Percentiles rank a stretch among this genome's conserved stretches.
phyloP scores from a whole-genome alignment of 2,888 invertebrate species.

The Electrophaes corylata region DNA sequence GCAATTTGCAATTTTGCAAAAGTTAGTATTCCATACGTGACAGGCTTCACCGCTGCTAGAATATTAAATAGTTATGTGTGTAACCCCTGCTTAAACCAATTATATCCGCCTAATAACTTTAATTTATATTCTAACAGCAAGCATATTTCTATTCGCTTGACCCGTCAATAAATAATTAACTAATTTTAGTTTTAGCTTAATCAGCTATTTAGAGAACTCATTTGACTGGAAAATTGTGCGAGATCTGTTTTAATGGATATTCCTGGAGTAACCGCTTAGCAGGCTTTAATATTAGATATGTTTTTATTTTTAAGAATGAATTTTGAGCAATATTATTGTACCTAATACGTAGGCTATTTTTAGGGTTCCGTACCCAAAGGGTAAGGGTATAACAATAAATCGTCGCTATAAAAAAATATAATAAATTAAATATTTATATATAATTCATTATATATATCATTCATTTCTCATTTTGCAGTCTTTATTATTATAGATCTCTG shows the following conservation, averaged over 20 bases:
- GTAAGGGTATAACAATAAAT: too few relatives aligned
- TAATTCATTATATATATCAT: too few relatives aligned
- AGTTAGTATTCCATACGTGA: too few relatives aligned
- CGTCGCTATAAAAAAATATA: too few relatives aligned
- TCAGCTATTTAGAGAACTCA: slow-evolving; percentile 83
- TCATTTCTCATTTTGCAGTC: too few relatives aligned
- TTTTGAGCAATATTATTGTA: too few relatives aligned
- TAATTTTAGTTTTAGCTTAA: slow-evolving; percentile 81
- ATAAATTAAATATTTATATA: too few relatives aligned
- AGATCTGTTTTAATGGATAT: slow-evolving; percentile 61
- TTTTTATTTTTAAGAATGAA: slow-evolving; percentile 11
- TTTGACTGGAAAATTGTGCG: slow-evolving; percentile 79
- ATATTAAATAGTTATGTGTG: neutral
- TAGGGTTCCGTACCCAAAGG: too few relatives aligned
- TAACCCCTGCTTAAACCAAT: neutral
- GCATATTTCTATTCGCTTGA: slow-evolving; percentile 51
- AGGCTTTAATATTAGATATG: slow-evolving; percentile 35
- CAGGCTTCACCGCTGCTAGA: too few relatives aligned
- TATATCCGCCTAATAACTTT: slow-evolving; percentile 7
- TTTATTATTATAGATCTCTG: too few relatives aligned
- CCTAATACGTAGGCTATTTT: too few relatives aligned
- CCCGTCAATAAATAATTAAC: slow-evolving; percentile 74
- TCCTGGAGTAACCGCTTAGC: slow-evolving; percentile 49
- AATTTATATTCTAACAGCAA: slow-evolving; percentile 20
- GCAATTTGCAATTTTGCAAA: too few relatives aligned